A percentile compares a stretch with the other conserved stretches of the same genome.
Evolutionary conservation across 2,888 invertebrate genomes (phyloP).

Genomic region (Parochlus steinenii): DNA sequence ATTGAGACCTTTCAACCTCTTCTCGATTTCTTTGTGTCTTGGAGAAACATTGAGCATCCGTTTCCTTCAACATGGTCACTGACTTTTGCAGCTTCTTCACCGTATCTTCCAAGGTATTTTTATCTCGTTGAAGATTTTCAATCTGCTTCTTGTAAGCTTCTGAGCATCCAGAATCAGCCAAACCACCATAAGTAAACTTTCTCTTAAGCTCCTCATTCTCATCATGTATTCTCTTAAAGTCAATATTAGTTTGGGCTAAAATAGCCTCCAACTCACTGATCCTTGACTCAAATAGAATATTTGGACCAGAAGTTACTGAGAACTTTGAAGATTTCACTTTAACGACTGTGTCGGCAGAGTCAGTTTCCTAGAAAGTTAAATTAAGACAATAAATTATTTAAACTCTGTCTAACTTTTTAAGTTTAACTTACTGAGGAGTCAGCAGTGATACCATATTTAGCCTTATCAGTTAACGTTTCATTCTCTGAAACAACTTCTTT

Average conservation of each 20-base stretch:
- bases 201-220: constrained; percentile 39
- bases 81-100: constrained; percentile 48
- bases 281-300: constrained; percentile 67
- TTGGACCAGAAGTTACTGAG: constrained; percentile 36
- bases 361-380: too few relatives aligned
- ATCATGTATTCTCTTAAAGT: constrained; percentile 53
- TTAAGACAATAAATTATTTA: too few relatives aligned
- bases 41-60: constrained; percentile 40
- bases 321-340: constrained; percentile 5
- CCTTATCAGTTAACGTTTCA: constrained; percentile 61
- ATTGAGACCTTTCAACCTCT: constrained; percentile 56
- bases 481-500: constrained; percentile 76
- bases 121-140: constrained; percentile 54
- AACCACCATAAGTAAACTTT: constrained; percentile 24
- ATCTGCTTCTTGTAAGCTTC: constrained; percentile 52
- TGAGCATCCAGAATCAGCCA: constrained; percentile 36
- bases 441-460: constrained; percentile 44
- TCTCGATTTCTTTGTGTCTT: constrained; percentile 52
- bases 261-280: constrained; percentile 75
- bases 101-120: constrained; percentile 47
- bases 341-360: not conserved
- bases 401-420: constrained; percentile 29
- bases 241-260: constrained; percentile 58
- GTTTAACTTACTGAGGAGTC: constrained; percentile 41
- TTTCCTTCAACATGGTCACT: constrained; percentile 44